Evolutionary conservation across 2,113 vertebrate species (phyloP), one percentile per base, ranked within the genome.

Genomic region (Caracal caracal): DNA sequence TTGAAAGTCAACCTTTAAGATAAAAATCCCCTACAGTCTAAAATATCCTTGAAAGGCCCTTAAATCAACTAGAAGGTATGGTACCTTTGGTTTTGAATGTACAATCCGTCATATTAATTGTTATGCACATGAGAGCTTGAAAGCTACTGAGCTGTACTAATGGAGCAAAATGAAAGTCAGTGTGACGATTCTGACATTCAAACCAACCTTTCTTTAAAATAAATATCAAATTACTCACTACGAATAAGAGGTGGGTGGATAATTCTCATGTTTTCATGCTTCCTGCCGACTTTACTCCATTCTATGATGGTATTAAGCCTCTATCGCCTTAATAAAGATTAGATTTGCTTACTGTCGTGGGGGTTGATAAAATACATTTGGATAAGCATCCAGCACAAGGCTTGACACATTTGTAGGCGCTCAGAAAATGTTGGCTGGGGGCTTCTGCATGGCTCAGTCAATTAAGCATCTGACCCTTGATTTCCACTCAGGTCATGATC

Each of bases 131-230:
- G 89, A 65, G 26, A 35, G 3, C 82, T 85, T 93, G 22, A n/a
- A 88, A 93, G 43, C 12, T 66, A 89, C 33, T 91, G 71, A 96
- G 40, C 40, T 96, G 73, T 95, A 73, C 3, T 81, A 84, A 88
- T 92, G 75, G 40, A 86, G 79, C 49, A 86, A 24, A 49, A 15
- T 84, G 40, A 80, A 75, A 96, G 49, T 93, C 82, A 80, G 1
- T 53, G 17, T 95, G 70, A 19, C 70, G 65, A 97, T 94, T 47
- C 61, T 90, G 88, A 96, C 70, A 95, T 75, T 68, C n/a, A 90
- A 94, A 65, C 12, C 30, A 87, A 78, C 56, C 40, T 95, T 95
- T 88, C 63, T 91, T 76, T 81, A 93, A 94, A 95, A 92, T 82
- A 95, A 82, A 85, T 89, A 95, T 83, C 26, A 96, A 84, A 89